phyloP scores from a whole-genome alignment of 2,113 vertebrate genomes.

The Elachura formosa region DNA sequence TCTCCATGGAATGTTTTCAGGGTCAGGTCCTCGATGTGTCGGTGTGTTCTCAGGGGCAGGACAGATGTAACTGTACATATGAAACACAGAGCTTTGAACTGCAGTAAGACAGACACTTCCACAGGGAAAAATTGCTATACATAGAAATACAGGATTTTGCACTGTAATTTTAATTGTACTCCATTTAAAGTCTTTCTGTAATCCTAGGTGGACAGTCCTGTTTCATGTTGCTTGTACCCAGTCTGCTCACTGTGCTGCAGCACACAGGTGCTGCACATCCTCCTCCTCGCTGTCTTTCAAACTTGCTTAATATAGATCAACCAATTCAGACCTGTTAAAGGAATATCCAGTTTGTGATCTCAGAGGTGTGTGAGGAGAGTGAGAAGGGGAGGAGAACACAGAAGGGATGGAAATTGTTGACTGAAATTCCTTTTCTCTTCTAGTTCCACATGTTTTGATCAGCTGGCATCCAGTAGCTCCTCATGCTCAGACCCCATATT shows the following conservation, averaged over 20 bases:
- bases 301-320: background rate
- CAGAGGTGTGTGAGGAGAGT: background rate
- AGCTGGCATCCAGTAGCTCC: background rate
- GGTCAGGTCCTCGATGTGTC: background rate
- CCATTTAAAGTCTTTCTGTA: background rate
- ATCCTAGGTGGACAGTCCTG: background rate
- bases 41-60: background rate
- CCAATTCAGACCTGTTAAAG: background rate
- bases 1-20: background rate
- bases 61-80: background rate
- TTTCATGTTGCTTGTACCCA: background rate
- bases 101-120: background rate
- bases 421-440: background rate
- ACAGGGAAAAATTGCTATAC: background rate
- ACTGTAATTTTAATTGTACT: background rate
- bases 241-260: background rate
- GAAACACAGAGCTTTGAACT: background rate
- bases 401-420: background rate
- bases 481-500: background rate
- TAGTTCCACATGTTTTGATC: background rate
- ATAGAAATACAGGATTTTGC: background rate
- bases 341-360: background rate
- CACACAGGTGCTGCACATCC: background rate
- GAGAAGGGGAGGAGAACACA: background rate
- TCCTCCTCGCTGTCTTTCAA: background rate